These are phyloP conservation scores for Macrocentrus cingulum DNA, from an alignment of 1,140 invertebrate genomes.

Conservation along the genomic window DNA sequence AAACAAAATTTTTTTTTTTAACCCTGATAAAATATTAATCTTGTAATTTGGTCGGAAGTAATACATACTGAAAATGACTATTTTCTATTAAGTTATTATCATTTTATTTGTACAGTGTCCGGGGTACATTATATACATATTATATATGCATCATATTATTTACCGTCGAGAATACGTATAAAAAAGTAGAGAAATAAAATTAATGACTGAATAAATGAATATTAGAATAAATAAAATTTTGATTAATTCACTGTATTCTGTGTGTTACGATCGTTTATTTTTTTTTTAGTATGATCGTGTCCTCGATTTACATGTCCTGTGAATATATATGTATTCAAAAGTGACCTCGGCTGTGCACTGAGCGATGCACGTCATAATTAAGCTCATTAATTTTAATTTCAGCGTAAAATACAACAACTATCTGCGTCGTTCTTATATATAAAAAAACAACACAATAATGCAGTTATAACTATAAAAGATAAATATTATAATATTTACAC, in stretches of 20 bases:
- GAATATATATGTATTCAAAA: background rate
- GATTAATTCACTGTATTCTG: background rate
- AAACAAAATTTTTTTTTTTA: too few species aligned
- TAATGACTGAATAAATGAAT: too few species aligned
- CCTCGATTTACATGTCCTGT: background rate
- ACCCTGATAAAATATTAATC: too few species aligned
- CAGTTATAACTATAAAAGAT: background rate
- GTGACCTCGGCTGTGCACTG: slow-evolving; percentile 29
- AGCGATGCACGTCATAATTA: slow-evolving; percentile 34
- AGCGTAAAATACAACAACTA: slow-evolving; percentile 23
- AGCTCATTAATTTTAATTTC: slow-evolving; percentile 34
- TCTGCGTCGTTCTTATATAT: slow-evolving; percentile 4
- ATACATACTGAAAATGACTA: too few species aligned
- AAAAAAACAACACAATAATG: background rate
- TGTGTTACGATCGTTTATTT: background rate
- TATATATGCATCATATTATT: too few species aligned
- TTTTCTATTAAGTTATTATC: too few species aligned
- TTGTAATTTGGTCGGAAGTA: too few species aligned
- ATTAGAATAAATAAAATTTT: background rate
- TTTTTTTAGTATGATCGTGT: slow-evolving; percentile 33
- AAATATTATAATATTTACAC: too few species aligned
- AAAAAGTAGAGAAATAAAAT: too few species aligned
- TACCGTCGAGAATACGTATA: too few species aligned
- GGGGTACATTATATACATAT: too few species aligned
- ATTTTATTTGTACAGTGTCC: too few species aligned